Evolutionary conservation across 1,140 invertebrate species (phyloP).

Genomic region (Chironomus tepperi): DNA sequence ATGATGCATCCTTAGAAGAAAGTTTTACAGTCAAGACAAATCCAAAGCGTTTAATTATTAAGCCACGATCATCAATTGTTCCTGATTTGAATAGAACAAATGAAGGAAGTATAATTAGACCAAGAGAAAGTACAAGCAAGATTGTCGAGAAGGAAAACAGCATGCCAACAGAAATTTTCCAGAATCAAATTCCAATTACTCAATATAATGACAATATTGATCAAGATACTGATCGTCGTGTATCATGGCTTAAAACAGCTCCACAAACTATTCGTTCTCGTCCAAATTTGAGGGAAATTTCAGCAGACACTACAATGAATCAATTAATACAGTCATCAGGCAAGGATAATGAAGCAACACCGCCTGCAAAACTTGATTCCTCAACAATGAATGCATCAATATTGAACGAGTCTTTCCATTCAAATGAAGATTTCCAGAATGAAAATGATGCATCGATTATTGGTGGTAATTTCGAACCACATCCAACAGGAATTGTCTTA

Average conservation of each 20-base stretch:
- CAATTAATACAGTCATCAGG: constrained; percentile 34
- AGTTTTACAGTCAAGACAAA: constrained; percentile 53
- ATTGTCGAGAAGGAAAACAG: constrained; percentile 10
- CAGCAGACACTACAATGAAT: constrained; percentile 1
- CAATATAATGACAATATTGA: neutral
- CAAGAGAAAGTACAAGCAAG: neutral
- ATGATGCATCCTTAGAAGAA: constrained; percentile 51
- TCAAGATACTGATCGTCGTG: constrained; percentile 28
- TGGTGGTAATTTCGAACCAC: constrained; percentile 38
- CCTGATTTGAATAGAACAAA: neutral
- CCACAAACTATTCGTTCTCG: neutral
- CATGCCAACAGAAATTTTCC: constrained; percentile 32
- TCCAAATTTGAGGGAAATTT: neutral
- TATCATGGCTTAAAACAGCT: constrained; percentile 35
- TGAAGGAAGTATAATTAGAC: neutral
- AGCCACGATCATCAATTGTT: constrained; percentile 33
- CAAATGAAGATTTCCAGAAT: constrained; percentile 17
- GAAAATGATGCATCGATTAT: constrained; percentile 25
- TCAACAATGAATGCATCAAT: neutral
- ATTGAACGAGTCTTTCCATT: constrained; percentile 18
- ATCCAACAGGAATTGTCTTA: constrained; percentile 53
- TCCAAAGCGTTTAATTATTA: constrained; percentile 52
- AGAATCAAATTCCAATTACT: constrained; percentile 27
- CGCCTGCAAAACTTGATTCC: constrained; percentile 31
- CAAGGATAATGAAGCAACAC: constrained; percentile 35